Evolutionary conservation across 1,140 invertebrate genomes (phyloP), one percentile per base, ranked within the genome.

Genomic region (Halesus radiatus): DNA sequence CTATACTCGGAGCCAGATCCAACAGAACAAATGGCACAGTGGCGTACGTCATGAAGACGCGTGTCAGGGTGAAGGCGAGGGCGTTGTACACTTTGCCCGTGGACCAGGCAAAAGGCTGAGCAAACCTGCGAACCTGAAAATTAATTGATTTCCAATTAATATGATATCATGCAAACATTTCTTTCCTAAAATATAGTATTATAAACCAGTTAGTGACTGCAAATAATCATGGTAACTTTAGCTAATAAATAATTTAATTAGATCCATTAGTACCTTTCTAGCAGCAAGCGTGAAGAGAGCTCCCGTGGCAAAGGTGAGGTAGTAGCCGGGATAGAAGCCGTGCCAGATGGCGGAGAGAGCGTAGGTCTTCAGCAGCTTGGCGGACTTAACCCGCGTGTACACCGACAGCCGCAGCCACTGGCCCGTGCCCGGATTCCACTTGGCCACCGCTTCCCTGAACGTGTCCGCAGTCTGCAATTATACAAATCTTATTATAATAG

Each of bases 261-360:
- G 37, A 45, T 20, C 1, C n/a, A n/a, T 16, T 26, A 3, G n/a
- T 90, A 96, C 95, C 79, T 90, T 90, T 90, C 98, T 92, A 29
- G 96, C 93, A 20, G 95, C 94, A 70, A 95, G 89, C 3, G 97
- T 98, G 85, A 98, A 95, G 1, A 99, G 84, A 0, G 96, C 96
- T 15, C 95, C 97, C 29, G 93, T 94, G 29, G 96, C 91, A 88
- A 99, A 99, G 1, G 97, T 98, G 52, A 99, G 86, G 87, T 99
- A 99, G 90, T 99, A 99, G 15, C 98, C 98, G 6, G 97, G 97
- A 89, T 98, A 97, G 87, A 98, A 98, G 76, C 96, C 98, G 90
- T 99, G 98, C 98, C 98, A 99, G 23, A 99, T 86, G 18, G 97
- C 97, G 26, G 96, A 98, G 62, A 98, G 89, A 1, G 93, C 88